Percentiles rank a stretch among this genome's conserved stretches.
phyloP scores from a whole-genome alignment of 2,113 vertebrate species.

The Fregata magnificens region DNA sequence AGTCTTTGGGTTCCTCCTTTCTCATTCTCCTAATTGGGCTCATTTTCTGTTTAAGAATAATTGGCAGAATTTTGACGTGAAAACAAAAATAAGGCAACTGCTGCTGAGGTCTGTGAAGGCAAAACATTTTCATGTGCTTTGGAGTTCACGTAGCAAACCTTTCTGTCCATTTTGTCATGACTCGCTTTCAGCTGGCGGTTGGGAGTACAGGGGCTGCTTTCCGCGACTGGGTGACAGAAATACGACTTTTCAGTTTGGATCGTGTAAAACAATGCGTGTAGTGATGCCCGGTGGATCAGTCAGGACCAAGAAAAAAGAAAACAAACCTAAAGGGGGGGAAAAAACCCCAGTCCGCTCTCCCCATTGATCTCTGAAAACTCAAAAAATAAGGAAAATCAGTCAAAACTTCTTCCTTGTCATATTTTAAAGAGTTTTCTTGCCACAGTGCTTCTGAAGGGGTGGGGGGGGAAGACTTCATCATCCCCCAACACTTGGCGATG shows the following conservation, averaged over 20 bases:
- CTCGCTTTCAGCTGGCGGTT: background rate
- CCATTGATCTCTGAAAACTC: background rate
- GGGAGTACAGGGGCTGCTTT: background rate
- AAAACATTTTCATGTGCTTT: background rate
- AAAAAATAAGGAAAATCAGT: background rate
- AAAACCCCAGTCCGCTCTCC: background rate
- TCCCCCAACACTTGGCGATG: background rate
- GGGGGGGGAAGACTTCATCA: accelerated
- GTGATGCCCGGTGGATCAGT: background rate
- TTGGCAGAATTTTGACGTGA: background rate
- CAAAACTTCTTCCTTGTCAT: background rate
- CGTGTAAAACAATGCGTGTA: accelerated
- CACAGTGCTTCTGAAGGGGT: background rate
- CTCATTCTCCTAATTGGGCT: constrained; percentile 8
- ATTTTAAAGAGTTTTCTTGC: background rate
- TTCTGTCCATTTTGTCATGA: background rate
- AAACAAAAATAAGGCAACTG: background rate
- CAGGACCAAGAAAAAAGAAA: background rate
- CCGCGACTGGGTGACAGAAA: background rate
- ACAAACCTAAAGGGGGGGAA: background rate
- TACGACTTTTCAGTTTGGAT: background rate
- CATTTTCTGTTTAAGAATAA: constrained; percentile 13
- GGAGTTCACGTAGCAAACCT: background rate
- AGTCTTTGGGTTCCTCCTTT: background rate
- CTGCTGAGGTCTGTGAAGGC: background rate